phyloP scores from a whole-genome alignment of 2,888 invertebrate genomes.

The Drosophila niveifrons region DNA sequence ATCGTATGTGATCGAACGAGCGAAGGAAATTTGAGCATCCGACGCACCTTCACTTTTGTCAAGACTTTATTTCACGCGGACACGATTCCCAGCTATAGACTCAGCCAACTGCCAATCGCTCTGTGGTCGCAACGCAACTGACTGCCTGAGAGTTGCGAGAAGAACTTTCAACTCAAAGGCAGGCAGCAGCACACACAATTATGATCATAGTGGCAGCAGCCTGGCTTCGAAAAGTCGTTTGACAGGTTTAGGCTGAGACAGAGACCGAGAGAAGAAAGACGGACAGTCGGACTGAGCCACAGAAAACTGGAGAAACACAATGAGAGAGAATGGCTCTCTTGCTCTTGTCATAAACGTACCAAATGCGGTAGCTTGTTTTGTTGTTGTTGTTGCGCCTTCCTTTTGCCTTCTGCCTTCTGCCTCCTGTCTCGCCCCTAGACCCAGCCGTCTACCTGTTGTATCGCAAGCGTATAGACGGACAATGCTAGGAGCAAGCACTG shows the following conservation, averaged over 20 bases:
- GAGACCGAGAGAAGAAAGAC: constrained; percentile 2
- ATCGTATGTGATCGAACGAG: constrained; percentile 37
- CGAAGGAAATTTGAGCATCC: constrained; percentile 58
- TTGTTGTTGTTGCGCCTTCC: constrained; percentile 23
- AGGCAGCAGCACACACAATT: constrained; percentile 50
- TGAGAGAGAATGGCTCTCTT: constrained; percentile 37
- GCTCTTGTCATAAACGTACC: constrained; percentile 64
- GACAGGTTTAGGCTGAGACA: constrained; percentile 68
- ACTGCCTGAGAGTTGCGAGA: constrained; percentile 53
- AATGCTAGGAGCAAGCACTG: constrained; percentile 22
- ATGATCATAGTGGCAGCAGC: constrained; percentile 61
- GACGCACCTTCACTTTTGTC: constrained; percentile 76
- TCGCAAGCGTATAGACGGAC: constrained; percentile 43
- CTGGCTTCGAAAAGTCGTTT: constrained; percentile 76
- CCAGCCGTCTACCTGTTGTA: constrained; percentile 67
- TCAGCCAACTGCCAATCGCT: constrained; percentile 65
- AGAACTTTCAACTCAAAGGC: constrained; percentile 44
- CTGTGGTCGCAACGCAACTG: constrained; percentile 85
- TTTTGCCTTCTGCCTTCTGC: constrained; percentile 54
- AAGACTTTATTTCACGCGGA: constrained; percentile 51
- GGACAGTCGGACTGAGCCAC: constrained; percentile 13
- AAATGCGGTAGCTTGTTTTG: constrained; percentile 77
- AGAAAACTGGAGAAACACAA: constrained; percentile 15
- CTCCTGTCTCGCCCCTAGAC: constrained; percentile 51
- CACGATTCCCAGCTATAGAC: constrained; percentile 35